A percentile compares a stretch with the other conserved stretches of the same genome.
Evolutionary conservation across 2,888 invertebrate species (phyloP).

Genomic region (Diadegma fenestrale): DNA sequence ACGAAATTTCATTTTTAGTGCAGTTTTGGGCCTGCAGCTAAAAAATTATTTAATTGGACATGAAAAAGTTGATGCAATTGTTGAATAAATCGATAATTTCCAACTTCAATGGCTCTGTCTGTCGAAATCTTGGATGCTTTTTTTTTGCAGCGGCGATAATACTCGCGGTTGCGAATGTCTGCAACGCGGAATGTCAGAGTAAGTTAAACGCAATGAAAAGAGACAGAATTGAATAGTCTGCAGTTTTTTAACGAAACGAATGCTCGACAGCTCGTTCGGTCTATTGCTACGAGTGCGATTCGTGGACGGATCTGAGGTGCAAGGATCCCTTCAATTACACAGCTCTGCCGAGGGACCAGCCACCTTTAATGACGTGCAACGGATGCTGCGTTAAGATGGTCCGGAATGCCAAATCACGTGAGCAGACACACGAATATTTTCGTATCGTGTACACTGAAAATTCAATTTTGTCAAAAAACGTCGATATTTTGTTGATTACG

Average conservation of each 20-base stretch:
- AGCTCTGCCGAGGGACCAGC: conserved; percentile 94
- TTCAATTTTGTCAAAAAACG: neutral
- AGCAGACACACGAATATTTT: conserved; percentile 85
- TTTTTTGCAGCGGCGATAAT: conserved; percentile 82
- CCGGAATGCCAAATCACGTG: conserved; percentile 94
- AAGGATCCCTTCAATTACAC: conserved; percentile 98
- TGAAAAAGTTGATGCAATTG: neutral
- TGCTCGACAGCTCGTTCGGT: conserved; percentile 91
- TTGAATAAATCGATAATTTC: neutral
- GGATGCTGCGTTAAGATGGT: conserved; percentile 99
- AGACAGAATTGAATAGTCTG: neutral
- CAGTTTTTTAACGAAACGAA: neutral
- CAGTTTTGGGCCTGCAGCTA: neutral
- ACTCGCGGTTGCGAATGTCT: conserved; percentile 82
- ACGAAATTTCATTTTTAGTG: too few relatives aligned
- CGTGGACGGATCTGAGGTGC: conserved; percentile 95
- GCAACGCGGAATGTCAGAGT: conserved; percentile 84
- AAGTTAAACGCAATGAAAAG: conserved; percentile 73
- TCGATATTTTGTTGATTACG: neutral
- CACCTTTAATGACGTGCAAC: conserved; percentile 94
- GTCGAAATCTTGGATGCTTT: conserved; percentile 19
- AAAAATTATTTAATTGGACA: neutral
- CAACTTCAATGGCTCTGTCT: neutral
- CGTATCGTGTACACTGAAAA: conserved; percentile 11
- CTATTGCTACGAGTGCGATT: conserved; percentile 97